Evolutionary conservation across 2,113 vertebrate species (phyloP), one percentile per base, ranked within the genome.

Genomic region (Erythrocercus mccallii): DNA sequence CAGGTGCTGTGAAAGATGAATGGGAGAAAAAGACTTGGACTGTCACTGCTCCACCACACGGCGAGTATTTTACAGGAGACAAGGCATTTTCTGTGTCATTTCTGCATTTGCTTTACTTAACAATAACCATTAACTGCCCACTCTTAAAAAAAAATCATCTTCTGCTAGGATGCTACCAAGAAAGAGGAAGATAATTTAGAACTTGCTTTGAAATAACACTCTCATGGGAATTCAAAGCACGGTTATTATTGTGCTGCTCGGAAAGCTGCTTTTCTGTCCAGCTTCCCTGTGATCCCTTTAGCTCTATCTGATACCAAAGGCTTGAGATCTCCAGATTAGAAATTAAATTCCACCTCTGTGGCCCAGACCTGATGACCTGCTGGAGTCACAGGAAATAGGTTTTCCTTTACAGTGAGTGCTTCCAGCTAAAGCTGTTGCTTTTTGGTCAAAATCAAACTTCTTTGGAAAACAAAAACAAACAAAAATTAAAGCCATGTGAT

Each of bases 241-340:
- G 38, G 74, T 61, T 89, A 33, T 81, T 87, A 38, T 9, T 15
- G 44, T 45, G n/a, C 82, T 80, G 74, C 65, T 79, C 0, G 2
- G 66, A 92, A 96, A 95, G 94, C 94, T 82, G 91, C 84, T 91
- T 90, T 91, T 79, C 84, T 68, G 40, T 58, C 70, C 47, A 54
- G 91, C 72, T 92, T 92, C 54, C 48, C 77, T 68, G 54, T 68
- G 81, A 91, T 95, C 86, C 56, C 45, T 89, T 95, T 91, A 92
- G 81, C 56, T 84, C 12, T 14, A 79, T 82, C 94, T 88, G 84
- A 90, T 85, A 54, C 54, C 5, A 30, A 77, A 85, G 66, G 57
- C 74, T 94, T 79, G 77, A 95, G 82, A 95, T 82, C 74, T 87
- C 66, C 79, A 94, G 91, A 87, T 91, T 69, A 88, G 88, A 78